Evolutionary conservation across 2,888 invertebrate genomes (phyloP), one percentile per base, ranked within the genome.

Genomic region (Scaptomyza tumidula): DNA sequence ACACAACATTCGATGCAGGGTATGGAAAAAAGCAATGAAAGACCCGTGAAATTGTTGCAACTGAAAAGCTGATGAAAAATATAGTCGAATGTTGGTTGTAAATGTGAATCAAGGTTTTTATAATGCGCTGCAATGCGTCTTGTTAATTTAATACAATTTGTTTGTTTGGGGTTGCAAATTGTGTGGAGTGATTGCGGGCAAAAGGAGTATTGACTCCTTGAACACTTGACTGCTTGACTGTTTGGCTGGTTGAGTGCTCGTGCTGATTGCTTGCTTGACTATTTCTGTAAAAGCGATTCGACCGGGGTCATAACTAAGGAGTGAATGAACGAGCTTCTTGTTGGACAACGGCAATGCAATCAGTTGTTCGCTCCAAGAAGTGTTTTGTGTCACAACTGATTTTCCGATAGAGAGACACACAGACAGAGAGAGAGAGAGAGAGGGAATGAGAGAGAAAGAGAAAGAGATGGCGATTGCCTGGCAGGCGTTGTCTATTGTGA

Each of bases 401-500:
- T 24, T 24, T 29, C 7, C 1, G 3, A 14, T 6, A 14, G 39
- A 5, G 11, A 43, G 11, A 4, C 11, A 16, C 19, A 19, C 11
- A 11, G 16, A 6, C 11, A 43, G 7, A 11, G 43, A 6, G 19
- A 16, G 19, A 19, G 19, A 19, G 11, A 19, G 1, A 31, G 6
- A n/a, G 2, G 6, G 39, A 10, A 10, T 19, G 11, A 3, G 19
- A 14, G 43, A 24, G 43, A 13, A 19, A 13, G 43, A 19, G 10
- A 44, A 13, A 3, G 24, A 44, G 13, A 24, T 11, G 29, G 61
- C 80, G 75, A 84, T 80, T 84, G 85, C 81, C 80, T 70, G 72
- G 13, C 73, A 62, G 75, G 73, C 74, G 58, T 67, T 68, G 74
- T 86, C 83, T 78, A 82, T 83, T 88, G 88, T 86, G 76, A 88